phyloP scores from a whole-genome alignment of 35 echinoderm and acorn worm genomes.

The Acanthaster planci region DNA sequence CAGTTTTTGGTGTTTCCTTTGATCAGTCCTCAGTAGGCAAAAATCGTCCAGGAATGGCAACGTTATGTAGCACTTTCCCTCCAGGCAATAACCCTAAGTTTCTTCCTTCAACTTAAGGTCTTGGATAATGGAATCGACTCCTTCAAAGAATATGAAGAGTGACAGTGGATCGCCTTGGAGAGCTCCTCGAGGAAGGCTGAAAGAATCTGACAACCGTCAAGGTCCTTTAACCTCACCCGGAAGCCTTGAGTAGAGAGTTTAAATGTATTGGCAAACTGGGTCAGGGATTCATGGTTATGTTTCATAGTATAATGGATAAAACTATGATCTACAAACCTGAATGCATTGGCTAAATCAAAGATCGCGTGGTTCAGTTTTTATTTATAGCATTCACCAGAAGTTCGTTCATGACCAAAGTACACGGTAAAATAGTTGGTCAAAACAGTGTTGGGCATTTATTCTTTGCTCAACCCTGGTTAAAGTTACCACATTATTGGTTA shows the following conservation, averaged over 20 bases:
- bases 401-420: constrained; percentile 54
- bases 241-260: constrained; percentile 36
- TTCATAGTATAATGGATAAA: constrained; percentile 37
- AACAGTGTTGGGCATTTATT: no score
- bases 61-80: constrained; percentile 44
- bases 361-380: constrained; percentile 27
- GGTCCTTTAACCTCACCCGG: constrained; percentile 34
- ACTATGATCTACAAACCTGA: constrained; percentile 47
- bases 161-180: constrained; percentile 61
- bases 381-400: constrained; percentile 37
- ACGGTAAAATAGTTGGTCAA: no score
- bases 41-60: constrained; percentile 63
- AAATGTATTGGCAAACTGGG: constrained; percentile 27
- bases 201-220: constrained; percentile 24
- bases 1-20: constrained; percentile 50
- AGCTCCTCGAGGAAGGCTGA: constrained; percentile 44
- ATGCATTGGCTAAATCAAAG: constrained; percentile 46
- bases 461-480: no score
- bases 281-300: constrained; percentile 16
- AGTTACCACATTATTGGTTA: no score
- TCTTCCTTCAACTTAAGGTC: constrained; percentile 28
- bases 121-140: constrained; percentile 46
- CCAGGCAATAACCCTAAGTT: constrained; percentile 30
- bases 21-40: constrained; percentile 32
- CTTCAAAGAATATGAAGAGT: constrained; percentile 40